Base-by-base conservation (phyloP, 2,888 invertebrate species). In the Morpho deidamia region DNA sequence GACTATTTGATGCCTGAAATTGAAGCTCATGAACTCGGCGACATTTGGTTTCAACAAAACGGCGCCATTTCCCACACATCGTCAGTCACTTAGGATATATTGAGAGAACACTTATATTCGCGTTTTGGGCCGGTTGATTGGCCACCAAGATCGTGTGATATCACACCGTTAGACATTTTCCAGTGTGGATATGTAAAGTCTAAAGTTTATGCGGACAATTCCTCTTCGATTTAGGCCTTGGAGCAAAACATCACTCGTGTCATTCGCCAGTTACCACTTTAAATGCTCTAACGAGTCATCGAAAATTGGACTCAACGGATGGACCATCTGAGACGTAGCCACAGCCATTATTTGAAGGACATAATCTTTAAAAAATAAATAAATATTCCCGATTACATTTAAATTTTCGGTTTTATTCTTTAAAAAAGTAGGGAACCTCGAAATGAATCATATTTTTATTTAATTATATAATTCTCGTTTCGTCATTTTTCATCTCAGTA, bases 291-390 rank as follows among this genome's bases (percentile, higher is more conserved):
- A 32, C 43, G 43, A 53, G 48, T 53, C 2, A 23, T 23, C 23
- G 5, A 5, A 23, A 23, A 23, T 23, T 23, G 23, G 23, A 23
- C 23, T 23, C 23, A 35, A 48, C 33, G 33, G 43, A 53, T 53
- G 38, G 53, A 53, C 44, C 48, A 33, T 47, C 33, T 43, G 39
- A 51, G 45, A 37, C 43, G 42, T 34, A 53, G 53, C 42, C 46
- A 42, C 10, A 14, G 46, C 33, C 51, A 44, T 44, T 46, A 53
- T 53, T 53, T 53, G 42, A 41, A 41, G 33, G 39, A 53, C 42
- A 38, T 40, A 33, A 52, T 52, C 39, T 33, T 49, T 33, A 39
- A 45, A 43, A 43, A 7, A 38, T 51, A 51, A 43, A 43, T 51
- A 23, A 23, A 23, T 23, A 23, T 23, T 1, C 23, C 23, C 23